Evolutionary conservation across 2,888 invertebrate species (phyloP).

Genomic region (Embidobia sp.): DNA sequence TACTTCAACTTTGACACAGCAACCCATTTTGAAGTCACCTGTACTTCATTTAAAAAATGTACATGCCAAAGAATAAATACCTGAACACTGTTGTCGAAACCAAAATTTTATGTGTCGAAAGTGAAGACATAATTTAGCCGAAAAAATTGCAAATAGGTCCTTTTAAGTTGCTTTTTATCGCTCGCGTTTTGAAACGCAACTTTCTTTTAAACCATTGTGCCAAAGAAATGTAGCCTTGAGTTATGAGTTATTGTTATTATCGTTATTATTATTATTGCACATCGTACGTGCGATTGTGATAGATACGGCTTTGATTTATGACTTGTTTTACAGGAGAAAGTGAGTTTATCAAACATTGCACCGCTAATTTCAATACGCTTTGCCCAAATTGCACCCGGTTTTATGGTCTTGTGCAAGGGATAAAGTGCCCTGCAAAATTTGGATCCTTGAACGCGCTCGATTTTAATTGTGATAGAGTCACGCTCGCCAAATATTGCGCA

Average conservation of each 20-base stretch:
- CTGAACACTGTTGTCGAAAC: too few species aligned
- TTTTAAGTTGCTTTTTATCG: conserved; percentile 34
- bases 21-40: too few species aligned
- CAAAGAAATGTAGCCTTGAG: conserved; percentile 58
- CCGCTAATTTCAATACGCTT: conserved; percentile 56
- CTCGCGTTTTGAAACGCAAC: conserved; percentile 44
- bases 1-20: too few species aligned
- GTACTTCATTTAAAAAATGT: too few species aligned
- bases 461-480: conserved; percentile 24
- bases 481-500: conserved; percentile 29
- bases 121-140: conserved; percentile 11
- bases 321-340: conserved; percentile 59
- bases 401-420: conserved; percentile 18
- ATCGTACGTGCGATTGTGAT: conserved; percentile 56
- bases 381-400: conserved; percentile 29
- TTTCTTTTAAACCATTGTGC: conserved; percentile 54
- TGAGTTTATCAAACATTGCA: conserved; percentile 59
- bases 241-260: conserved; percentile 58
- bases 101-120: too few species aligned
- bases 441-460: neutral
- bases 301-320: conserved; percentile 63
- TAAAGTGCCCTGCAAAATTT: conserved; percentile 6
- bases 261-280: conserved; percentile 56
- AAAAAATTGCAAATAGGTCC: conserved; percentile 27
- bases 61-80: too few species aligned